Percentiles rank a stretch among this genome's conserved stretches.
These are phyloP conservation scores for Karalla daura DNA, from an alignment of 2,797 vertebrate genomes.

Conservation along the genomic window DNA sequence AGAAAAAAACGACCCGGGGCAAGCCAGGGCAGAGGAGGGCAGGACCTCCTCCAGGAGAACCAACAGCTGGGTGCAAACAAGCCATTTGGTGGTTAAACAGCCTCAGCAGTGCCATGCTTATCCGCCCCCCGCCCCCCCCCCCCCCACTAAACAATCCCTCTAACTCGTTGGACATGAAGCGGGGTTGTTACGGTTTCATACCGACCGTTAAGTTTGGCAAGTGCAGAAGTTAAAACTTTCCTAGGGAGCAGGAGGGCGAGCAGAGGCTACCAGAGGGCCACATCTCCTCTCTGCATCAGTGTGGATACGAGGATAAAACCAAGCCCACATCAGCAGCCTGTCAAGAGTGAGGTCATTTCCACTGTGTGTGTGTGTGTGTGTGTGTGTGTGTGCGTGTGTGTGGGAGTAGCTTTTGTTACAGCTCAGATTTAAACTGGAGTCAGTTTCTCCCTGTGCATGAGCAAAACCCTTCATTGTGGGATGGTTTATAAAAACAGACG, in stretches of 20 bases:
- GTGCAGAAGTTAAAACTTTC: conserved; percentile 27
- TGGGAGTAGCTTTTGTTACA: conserved; percentile 35
- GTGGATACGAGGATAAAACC: conserved; percentile 14
- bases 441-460: conserved; percentile 39
- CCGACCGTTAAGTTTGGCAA: conserved; percentile 13
- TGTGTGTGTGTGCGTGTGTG: conserved; percentile 36
- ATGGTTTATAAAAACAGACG: conserved; percentile 38
- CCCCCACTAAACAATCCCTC: conserved; percentile 41
- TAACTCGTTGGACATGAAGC: conserved; percentile 38
- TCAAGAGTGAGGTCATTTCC: conserved; percentile 43
- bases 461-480: conserved; percentile 35
- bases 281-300: conserved; percentile 2
- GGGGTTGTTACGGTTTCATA: conserved; percentile 6
- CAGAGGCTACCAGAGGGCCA: conserved; percentile 20
- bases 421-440: conserved; percentile 30
- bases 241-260: conserved; percentile 18
- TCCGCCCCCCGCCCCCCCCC: no score
- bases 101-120: conserved; percentile 58
- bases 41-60: conserved; percentile 38
- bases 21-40: conserved; percentile 32
- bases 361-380: conserved; percentile 30
- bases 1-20: conserved; percentile 25
- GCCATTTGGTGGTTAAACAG: conserved; percentile 68
- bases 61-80: conserved; percentile 74
- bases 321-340: conserved; percentile 26